Evolutionary conservation across 2,113 vertebrate genomes (phyloP).

Genomic region (Andinoacara biseriatus): DNA sequence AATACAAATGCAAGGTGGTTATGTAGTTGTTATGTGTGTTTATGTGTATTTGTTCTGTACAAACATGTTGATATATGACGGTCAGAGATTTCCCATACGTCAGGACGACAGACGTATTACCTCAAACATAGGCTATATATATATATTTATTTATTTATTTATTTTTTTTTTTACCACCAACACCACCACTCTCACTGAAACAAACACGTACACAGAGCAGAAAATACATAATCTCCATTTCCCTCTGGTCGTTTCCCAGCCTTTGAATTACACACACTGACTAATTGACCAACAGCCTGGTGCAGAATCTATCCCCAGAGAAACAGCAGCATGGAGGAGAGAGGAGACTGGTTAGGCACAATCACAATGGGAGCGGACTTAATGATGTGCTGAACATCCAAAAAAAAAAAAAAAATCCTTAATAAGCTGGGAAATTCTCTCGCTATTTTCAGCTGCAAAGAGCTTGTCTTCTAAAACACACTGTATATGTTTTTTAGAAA

Average conservation of each 20-base stretch:
- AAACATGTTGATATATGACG: background rate
- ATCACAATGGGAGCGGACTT: slow-evolving; percentile 67
- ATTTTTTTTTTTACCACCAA: slow-evolving; percentile 7
- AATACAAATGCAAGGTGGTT: background rate
- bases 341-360: slow-evolving; percentile 74
- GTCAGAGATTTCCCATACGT: background rate
- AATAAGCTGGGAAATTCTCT: slow-evolving; percentile 70
- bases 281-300: slow-evolving; percentile 75
- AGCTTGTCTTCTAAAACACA: slow-evolving; percentile 72
- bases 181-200: background rate
- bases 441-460: slow-evolving; percentile 58
- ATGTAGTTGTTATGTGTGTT: background rate
- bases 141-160: too few relatives aligned
- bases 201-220: slow-evolving; percentile 11
- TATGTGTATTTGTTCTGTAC: background rate
- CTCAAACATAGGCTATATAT: background rate
- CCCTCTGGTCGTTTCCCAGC: slow-evolving; percentile 61
- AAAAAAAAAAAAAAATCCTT: slow-evolving; percentile 48
- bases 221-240: slow-evolving; percentile 49
- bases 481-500: slow-evolving; percentile 62
- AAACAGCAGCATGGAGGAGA: slow-evolving; percentile 46
- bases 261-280: slow-evolving; percentile 72
- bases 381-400: slow-evolving; percentile 76
- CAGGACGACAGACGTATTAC: background rate
- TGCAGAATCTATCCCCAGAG: slow-evolving; percentile 72